Conservation (phyloP, 1,140 invertebrate genomes). For the Oppia nitens region DNA sequence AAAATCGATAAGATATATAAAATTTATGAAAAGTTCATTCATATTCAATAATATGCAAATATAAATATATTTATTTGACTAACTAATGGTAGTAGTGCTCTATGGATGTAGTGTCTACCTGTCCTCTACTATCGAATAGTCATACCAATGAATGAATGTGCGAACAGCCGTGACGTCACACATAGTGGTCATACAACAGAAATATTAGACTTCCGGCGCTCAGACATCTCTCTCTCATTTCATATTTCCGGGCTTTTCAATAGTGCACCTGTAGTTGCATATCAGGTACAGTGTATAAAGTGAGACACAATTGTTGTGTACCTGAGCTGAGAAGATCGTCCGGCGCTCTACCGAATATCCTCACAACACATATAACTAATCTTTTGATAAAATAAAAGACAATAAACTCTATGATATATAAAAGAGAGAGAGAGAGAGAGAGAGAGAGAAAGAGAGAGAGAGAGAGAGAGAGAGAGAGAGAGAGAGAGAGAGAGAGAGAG, state of each 20-base stretch:
- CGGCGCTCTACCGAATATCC: no score
- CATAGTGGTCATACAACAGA: neutral
- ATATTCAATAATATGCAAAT: neutral
- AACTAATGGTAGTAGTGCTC: neutral
- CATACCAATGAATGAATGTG: neutral
- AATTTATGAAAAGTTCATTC: neutral
- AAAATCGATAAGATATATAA: no score
- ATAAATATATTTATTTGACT: neutral
- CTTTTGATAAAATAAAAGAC: no score
- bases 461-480: neutral
- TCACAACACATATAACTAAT: no score
- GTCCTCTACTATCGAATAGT: neutral
- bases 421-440: neutral
- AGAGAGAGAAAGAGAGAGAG: neutral
- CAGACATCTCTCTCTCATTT: neutral
- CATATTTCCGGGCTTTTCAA: neutral
- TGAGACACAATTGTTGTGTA: no score
- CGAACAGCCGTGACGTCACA: neutral
- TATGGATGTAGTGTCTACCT: neutral
- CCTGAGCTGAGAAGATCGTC: no score
- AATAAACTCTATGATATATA: no score
- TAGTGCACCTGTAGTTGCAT: neutral
- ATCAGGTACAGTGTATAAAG: no score
- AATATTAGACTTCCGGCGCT: neutral
- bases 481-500: slow-evolving; percentile 12